Conservation (phyloP, 2,113 vertebrate genomes). For the Zootoca vivipara region DNA sequence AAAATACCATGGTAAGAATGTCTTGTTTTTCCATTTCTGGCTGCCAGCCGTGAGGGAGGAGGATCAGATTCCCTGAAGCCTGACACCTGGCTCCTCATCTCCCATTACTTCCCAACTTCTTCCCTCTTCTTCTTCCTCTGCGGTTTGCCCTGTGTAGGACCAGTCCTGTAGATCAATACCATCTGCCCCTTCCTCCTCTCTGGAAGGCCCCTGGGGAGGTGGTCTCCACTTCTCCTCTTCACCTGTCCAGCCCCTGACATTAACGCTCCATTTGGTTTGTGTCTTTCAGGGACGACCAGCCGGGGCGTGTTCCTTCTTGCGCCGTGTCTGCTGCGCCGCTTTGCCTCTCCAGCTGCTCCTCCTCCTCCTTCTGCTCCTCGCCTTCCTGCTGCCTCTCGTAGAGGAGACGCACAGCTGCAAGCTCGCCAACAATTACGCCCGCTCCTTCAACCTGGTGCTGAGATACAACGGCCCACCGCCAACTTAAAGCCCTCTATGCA, state of each 20-base stretch:
- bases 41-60: too few species aligned
- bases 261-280: constrained; percentile 21
- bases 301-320: constrained; percentile 64
- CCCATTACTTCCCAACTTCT: too few species aligned
- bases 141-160: too few species aligned
- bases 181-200: too few species aligned
- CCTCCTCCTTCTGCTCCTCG: constrained; percentile 85
- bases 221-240: too few species aligned
- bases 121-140: too few species aligned
- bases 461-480: constrained; percentile 87
- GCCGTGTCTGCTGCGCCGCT: constrained; percentile 82
- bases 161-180: too few species aligned
- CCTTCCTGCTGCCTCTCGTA: constrained; percentile 85
- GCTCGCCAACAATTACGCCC: constrained; percentile 90
- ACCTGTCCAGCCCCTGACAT: neutral
- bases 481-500: constrained; percentile 69
- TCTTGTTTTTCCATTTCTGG: too few species aligned
- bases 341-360: constrained; percentile 86
- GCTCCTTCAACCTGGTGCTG: constrained; percentile 91
- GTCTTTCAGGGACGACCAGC: constrained; percentile 66
- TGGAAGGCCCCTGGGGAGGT: too few species aligned
- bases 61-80: too few species aligned
- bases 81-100: too few species aligned
- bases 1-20: too few species aligned
- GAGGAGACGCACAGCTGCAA: constrained; percentile 84